These are phyloP conservation scores for Petrocephalus sullivani DNA, from an alignment of 2,797 vertebrate species.

Conservation along the genomic window DNA sequence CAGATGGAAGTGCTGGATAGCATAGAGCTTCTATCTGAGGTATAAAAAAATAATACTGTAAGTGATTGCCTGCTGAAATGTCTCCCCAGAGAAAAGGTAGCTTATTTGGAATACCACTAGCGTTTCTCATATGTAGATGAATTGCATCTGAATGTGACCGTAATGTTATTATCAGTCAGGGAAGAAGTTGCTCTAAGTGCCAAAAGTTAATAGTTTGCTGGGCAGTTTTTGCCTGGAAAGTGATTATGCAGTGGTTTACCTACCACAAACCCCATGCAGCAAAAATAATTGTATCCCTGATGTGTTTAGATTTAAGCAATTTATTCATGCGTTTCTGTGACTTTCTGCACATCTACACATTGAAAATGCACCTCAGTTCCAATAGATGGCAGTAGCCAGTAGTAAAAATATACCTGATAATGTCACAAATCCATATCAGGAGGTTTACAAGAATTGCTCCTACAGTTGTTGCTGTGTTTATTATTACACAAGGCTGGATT, in stretches of 20 bases:
- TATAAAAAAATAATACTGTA: background rate
- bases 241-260: background rate
- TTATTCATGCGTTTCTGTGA: background rate
- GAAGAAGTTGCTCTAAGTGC: background rate
- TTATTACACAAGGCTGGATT: background rate
- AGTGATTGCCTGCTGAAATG: background rate
- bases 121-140: background rate
- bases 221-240: background rate
- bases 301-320: background rate
- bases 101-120: background rate
- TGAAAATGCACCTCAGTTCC: background rate
- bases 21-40: background rate
- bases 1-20: background rate
- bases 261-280: background rate
- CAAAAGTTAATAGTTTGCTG: background rate
- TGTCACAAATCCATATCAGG: background rate
- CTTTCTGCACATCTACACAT: background rate
- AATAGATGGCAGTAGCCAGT: constrained; percentile 2
- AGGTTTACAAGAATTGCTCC: background rate
- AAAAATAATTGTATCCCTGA: background rate
- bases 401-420: background rate
- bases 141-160: background rate
- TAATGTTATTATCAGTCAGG: background rate
- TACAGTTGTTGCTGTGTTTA: background rate
- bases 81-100: background rate